phyloP scores from a whole-genome alignment of 2,888 invertebrate genomes.

The Theristus sp. region DNA sequence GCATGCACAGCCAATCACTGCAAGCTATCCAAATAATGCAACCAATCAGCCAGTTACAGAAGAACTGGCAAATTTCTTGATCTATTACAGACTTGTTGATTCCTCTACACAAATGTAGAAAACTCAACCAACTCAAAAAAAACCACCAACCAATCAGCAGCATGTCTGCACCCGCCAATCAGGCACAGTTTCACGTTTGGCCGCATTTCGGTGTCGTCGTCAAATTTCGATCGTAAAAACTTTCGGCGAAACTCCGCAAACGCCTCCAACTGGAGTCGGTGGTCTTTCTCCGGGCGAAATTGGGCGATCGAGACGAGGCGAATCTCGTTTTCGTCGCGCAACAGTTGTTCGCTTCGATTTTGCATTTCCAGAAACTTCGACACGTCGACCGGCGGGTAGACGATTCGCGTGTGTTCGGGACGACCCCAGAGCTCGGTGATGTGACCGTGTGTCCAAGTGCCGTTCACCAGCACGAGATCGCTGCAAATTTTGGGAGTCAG shows the following conservation, averaged over 20 bases:
- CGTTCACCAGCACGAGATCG: slow-evolving; percentile 48
- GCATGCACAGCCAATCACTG: no score
- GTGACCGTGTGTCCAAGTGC: slow-evolving; percentile 86
- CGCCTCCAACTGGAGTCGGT: slow-evolving; percentile 58
- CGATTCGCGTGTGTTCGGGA: slow-evolving; percentile 31
- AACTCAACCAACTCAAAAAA: no score
- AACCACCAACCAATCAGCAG: slow-evolving; percentile 49
- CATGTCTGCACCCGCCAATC: slow-evolving; percentile 73
- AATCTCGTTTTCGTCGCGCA: slow-evolving; percentile 36
- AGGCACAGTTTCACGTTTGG: slow-evolving; percentile 48
- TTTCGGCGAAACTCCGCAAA: no score
- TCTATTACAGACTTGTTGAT: no score
- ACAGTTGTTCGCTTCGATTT: slow-evolving; percentile 11
- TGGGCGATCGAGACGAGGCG: slow-evolving; percentile 73
- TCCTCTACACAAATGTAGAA: no score
- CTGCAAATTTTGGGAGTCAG: background rate
- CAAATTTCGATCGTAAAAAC: background rate
- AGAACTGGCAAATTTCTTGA: no score
- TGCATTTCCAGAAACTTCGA: slow-evolving; percentile 38
- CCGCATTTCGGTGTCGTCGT: no score
- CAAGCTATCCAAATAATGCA: no score
- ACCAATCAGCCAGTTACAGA: no score
- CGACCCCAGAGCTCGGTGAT: slow-evolving; percentile 49
- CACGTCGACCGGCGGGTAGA: slow-evolving; percentile 90
- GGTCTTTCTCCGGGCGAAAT: slow-evolving; percentile 94